Conservation (phyloP, 2,888 invertebrate species). For the Chydorus sphaericus region DNA sequence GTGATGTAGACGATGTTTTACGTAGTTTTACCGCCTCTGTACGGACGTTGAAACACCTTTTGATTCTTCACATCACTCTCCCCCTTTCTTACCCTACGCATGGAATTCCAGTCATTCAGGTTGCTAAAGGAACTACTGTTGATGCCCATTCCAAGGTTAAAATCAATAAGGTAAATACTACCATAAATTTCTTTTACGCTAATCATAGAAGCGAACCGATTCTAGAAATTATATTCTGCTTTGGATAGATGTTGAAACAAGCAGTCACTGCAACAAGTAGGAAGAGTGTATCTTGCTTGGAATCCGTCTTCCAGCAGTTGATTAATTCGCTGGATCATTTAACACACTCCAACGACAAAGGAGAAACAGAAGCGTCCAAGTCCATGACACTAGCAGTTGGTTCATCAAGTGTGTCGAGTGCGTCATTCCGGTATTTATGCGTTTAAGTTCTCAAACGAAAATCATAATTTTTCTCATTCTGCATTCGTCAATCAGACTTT, state of each 20-base stretch:
- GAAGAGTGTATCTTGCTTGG: neutral
- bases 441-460: neutral
- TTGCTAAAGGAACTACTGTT: slow-evolving; percentile 48
- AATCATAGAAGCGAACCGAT: too few relatives aligned
- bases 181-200: too few relatives aligned
- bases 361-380: slow-evolving; percentile 3
- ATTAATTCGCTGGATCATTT: neutral
- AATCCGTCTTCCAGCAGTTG: neutral
- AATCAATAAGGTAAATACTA: slow-evolving; percentile 56
- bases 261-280: slow-evolving; percentile 37
- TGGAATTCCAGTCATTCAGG: slow-evolving; percentile 41
- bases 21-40: neutral
- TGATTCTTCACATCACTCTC: slow-evolving; percentile 48
- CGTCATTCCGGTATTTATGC: slow-evolving; percentile 1
- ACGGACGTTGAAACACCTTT: slow-evolving; percentile 33
- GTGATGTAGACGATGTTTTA: neutral
- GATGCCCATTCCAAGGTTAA: slow-evolving; percentile 54
- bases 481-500: neutral
- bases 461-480: too few relatives aligned
- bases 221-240: neutral
- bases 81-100: slow-evolving; percentile 51
- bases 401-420: neutral
- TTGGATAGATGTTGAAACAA: slow-evolving; percentile 46
- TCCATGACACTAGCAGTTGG: neutral
- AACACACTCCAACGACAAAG: neutral